Evolutionary conservation across 1,140 invertebrate genomes (phyloP), one percentile per base, ranked within the genome.

Genomic region (Lineus longissimus): DNA sequence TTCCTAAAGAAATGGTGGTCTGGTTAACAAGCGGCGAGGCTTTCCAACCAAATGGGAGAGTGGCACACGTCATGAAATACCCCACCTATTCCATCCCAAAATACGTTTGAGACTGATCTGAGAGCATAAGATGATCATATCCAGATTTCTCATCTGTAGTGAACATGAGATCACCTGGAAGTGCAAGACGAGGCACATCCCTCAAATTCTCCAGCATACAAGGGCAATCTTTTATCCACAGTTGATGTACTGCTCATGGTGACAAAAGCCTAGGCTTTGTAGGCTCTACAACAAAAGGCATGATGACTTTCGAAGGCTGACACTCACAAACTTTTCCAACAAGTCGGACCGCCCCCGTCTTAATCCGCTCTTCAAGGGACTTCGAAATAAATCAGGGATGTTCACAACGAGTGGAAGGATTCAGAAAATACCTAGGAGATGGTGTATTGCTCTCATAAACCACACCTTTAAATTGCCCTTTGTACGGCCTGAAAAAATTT

Each of bases 151-250:
- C 57, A 36, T 59, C 57, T 2, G 36, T 60, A 4, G 54, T 62
- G 22, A 62, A n/a, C 40, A 65, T 65, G 1, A 51, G 31, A 15
- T 45, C 25, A 47, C 36, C 31, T 13, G 60, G 47, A 7, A 61
- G 17, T 9, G 45, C 59, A 9, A 65, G 4, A 2, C 64, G 23
- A 58, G 2, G 59, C 7, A 65, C 22, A 31, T 51, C 43, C n/a
- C 27, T 57, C 23, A 65, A 45, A 41, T 33, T 62, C 43, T 65
- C 64, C n/a, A 65, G 55, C 27, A 29, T 61, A 62, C 61, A 61
- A n/a, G 59, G 55, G 7, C 17, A 54, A 29, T 65, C 61, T 40
- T 62, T 62, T 6, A 30, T 62, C 58, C 63, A 61, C n/a, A 61
- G 31, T n/a, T 59, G 19, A 31, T 2, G 30, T 4, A 59, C 17